Percentiles rank a stretch among this genome's conserved stretches.
These are phyloP conservation scores for Hemichromis elongatus DNA, from an alignment of 2,113 vertebrate genomes.

Conservation along the genomic window DNA sequence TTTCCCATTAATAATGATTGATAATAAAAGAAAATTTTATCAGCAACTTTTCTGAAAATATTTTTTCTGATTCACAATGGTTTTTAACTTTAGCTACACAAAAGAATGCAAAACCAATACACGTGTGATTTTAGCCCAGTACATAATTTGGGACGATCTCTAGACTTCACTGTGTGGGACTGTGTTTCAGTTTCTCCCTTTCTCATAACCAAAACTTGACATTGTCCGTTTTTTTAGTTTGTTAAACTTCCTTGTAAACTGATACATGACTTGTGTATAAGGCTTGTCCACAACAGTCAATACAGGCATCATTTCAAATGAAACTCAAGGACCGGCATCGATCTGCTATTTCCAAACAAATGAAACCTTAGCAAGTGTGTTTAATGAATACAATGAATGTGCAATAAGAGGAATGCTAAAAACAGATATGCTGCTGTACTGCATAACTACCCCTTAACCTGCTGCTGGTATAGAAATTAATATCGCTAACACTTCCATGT, in stretches of 20 bases:
- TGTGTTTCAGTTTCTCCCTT: background rate
- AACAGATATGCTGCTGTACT: background rate
- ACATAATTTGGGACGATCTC: fast-evolving
- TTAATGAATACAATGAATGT: background rate
- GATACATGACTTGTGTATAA: background rate
- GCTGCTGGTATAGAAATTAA: background rate
- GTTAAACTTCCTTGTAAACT: background rate
- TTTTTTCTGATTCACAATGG: background rate
- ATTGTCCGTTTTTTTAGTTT: background rate
- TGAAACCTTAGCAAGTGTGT: background rate
- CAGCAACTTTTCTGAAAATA: background rate
- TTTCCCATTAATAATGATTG: background rate
- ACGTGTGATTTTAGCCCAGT: background rate
- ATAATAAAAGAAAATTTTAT: background rate
- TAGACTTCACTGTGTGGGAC: background rate
- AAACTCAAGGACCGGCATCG: background rate
- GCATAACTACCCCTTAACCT: background rate
- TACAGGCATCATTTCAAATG: background rate
- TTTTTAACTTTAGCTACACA: background rate
- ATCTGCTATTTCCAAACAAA: background rate
- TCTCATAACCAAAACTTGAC: background rate
- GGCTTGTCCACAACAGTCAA: background rate
- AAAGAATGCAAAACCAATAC: background rate
- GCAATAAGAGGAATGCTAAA: background rate
- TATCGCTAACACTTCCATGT: background rate